Evolutionary conservation across 2,113 vertebrate species (phyloP), one percentile per base, ranked within the genome.

Genomic region (Corythaeola cristata): DNA sequence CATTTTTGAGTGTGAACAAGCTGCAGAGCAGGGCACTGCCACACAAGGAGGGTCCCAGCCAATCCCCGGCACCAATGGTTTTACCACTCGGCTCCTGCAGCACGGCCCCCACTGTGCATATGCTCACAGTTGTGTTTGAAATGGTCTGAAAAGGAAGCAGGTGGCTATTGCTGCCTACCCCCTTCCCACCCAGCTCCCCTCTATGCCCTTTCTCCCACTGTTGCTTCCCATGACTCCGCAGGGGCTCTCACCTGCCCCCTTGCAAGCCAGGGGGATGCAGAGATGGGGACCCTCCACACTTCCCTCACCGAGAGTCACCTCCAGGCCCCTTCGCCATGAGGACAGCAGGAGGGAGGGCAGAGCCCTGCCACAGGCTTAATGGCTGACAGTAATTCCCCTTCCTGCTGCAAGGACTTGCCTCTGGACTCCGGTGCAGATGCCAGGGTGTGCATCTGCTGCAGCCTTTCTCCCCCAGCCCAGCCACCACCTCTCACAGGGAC

Each of bases 401-500:
- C 22, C 71, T 19, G 9, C 1, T 1, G 37, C 71, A 53, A 83
- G 67, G 58, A 41, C 30, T 60, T 4, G 8, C 12, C 49, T 63
- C 49, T 6, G 16, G 58, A 58, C 7, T 4, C 50, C 0, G 0
- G 47, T 15, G 26, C 56, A 35, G 47, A n/a, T 3, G 5, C 50
- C 11, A 6, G 3, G 1, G 22, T 16, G 7, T 67, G 47, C 32
- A 45, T n/a, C 30, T 68, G 52, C 66, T 7, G 10, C 69, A 84
- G 60, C 30, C 41, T 53, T 88, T 92, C 56, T 76, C 14, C 55
- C 76, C 66, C 30, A 75, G 83, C 68, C 88, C 66, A 0, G 76
- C 83, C 92, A 84, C 56, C 41, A n/a, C 63, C 80, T 88, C 89
- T 79, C 66, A 63, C 83, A 97, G 69, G 81, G 93, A 96, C 72